A percentile compares a stretch with the other conserved stretches of the same genome.
Evolutionary conservation across 2,113 vertebrate genomes (phyloP).

Genomic region (Tragelaphus strepsiceros): DNA sequence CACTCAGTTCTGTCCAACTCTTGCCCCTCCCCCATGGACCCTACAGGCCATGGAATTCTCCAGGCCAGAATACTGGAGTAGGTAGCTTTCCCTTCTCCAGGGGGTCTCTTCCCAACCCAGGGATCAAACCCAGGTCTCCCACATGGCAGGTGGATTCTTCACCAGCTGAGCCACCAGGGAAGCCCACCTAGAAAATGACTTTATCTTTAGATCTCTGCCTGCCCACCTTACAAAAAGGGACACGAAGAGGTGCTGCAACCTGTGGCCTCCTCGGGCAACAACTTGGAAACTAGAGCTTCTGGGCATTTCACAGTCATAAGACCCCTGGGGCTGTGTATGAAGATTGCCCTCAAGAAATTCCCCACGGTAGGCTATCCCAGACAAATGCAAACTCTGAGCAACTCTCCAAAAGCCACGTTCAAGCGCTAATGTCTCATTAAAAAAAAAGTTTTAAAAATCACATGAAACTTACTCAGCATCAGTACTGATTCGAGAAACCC

Average conservation of each 20-base stretch:
- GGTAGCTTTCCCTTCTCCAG: neutral
- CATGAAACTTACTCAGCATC: too few species aligned
- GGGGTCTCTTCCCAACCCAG: neutral
- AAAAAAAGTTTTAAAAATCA: too few species aligned
- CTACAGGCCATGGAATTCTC: neutral
- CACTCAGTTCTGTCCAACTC: neutral
- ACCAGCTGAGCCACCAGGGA: neutral
- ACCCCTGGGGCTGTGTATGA: neutral
- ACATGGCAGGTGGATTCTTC: neutral
- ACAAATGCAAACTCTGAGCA: neutral
- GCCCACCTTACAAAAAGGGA: rapidly evolving
- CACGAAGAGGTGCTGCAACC: rapidly evolving
- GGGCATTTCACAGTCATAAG: neutral
- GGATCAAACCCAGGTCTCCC: too few species aligned
- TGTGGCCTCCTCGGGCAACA: neutral
- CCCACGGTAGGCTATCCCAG: neutral
- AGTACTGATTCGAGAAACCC: too few species aligned
- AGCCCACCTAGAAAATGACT: neutral
- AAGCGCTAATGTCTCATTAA: neutral
- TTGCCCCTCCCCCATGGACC: neutral
- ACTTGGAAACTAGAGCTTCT: neutral
- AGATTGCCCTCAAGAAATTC: neutral
- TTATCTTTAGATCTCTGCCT: neutral
- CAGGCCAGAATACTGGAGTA: neutral
- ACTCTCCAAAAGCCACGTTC: neutral